A percentile compares a stretch with the other conserved stretches of the same genome.
phyloP scores from a whole-genome alignment of 1,140 invertebrate genomes.

The Lordiphosa collinella region DNA sequence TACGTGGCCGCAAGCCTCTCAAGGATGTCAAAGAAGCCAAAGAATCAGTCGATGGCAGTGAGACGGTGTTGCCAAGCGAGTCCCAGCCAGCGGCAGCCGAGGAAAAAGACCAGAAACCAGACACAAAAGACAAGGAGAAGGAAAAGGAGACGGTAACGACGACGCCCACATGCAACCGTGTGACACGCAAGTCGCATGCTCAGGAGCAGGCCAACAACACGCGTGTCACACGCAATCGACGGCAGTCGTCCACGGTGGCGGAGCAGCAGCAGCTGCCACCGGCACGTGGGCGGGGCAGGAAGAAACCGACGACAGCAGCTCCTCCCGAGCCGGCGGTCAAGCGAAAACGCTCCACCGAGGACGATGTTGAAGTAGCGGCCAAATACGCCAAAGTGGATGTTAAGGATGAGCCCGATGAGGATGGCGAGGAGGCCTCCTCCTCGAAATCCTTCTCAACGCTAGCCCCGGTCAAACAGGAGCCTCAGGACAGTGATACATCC shows the following conservation, averaged over 20 bases:
- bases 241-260: constrained; percentile 46
- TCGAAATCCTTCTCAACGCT: constrained; percentile 15
- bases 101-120: constrained; percentile 43
- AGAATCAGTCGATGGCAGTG: constrained; percentile 37
- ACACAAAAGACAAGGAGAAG: constrained; percentile 60
- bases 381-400: constrained; percentile 63
- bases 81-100: constrained; percentile 22
- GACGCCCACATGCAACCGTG: constrained; percentile 47
- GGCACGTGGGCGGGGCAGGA: constrained; percentile 29
- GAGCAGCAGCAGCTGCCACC: constrained; percentile 5
- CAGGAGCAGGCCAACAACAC: constrained; percentile 65
- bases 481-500: constrained; percentile 42
- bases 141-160: constrained; percentile 23
- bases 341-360: constrained; percentile 58
- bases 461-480: constrained; percentile 55
- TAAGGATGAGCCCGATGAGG: constrained; percentile 31
- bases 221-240: constrained; percentile 64
- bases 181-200: constrained; percentile 71
- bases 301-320: constrained; percentile 5
- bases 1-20: constrained; percentile 72
- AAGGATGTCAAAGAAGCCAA: constrained; percentile 69
- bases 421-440: constrained; percentile 16
- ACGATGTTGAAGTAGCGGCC: constrained; percentile 26
- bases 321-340: constrained; percentile 31
- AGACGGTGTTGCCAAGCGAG: constrained; percentile 11